Evolutionary conservation across 2,113 vertebrate species (phyloP).

Genomic region (Dromas ardeola): DNA sequence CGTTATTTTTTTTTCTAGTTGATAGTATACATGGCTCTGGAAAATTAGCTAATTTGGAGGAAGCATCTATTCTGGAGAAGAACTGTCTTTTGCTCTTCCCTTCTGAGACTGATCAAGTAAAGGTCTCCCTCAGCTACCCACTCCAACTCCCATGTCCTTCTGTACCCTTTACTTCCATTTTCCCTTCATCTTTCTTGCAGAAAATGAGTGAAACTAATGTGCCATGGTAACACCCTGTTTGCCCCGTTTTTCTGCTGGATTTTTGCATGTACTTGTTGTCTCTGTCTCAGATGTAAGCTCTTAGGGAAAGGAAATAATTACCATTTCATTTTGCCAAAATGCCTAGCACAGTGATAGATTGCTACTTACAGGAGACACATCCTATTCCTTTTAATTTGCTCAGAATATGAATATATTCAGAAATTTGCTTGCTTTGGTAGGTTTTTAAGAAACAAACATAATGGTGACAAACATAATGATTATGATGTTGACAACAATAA

Average conservation of each 20-base stretch:
- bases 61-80: background rate
- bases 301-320: background rate
- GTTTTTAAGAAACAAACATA: background rate
- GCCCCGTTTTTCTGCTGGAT: background rate
- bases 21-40: background rate
- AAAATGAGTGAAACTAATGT: background rate
- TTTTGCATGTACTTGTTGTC: background rate
- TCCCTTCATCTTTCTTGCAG: background rate
- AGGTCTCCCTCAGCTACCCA: background rate
- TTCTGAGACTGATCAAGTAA: background rate
- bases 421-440: background rate
- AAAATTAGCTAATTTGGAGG: background rate
- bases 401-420: background rate
- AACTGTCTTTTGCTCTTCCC: background rate
- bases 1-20: background rate
- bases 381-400: background rate
- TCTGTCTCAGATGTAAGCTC: background rate
- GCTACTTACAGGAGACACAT: background rate
- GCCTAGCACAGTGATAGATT: background rate
- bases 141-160: background rate
- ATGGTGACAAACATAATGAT: background rate
- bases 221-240: background rate
- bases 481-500: background rate
- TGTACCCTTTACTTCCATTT: background rate
- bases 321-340: background rate